Evolutionary conservation across 2,797 vertebrate genomes (phyloP).

Genomic region (Sebastes kiyomatsui): DNA sequence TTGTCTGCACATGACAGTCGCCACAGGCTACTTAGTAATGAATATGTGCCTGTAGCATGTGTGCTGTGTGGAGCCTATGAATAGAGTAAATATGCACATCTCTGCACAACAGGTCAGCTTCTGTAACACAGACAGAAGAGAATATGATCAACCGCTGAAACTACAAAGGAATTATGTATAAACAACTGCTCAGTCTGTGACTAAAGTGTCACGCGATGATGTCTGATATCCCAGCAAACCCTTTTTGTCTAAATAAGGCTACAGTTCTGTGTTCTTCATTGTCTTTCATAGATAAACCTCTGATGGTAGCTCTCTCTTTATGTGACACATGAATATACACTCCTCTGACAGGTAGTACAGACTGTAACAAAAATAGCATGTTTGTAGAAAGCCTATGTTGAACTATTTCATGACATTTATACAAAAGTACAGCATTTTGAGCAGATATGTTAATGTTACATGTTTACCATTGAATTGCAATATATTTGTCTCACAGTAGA

Average conservation of each 20-base stretch:
- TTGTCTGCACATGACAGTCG: conserved; percentile 82
- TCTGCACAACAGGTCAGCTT: conserved; percentile 79
- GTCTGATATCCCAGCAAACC: conserved; percentile 68
- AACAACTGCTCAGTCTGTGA: conserved; percentile 66
- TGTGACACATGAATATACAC: conserved; percentile 69
- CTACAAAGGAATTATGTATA: conserved; percentile 81
- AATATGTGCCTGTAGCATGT: conserved; percentile 82
- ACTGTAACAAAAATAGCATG: conserved; percentile 70
- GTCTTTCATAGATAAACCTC: conserved; percentile 68
- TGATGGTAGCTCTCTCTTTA: conserved; percentile 67
- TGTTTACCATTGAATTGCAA: conserved; percentile 9
- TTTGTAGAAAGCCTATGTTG: conserved; percentile 55
- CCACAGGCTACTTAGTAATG: conserved; percentile 82
- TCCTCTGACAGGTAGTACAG: conserved; percentile 71
- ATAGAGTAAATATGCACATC: conserved; percentile 80
- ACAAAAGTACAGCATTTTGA: conserved; percentile 48
- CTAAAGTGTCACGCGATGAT: conserved; percentile 69
- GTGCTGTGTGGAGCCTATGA: conserved; percentile 70
- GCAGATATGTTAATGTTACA: conserved; percentile 33
- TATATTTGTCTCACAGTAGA: conserved; percentile 7
- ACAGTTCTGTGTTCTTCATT: conserved; percentile 63
- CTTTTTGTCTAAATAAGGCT: conserved; percentile 77
- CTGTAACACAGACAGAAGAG: conserved; percentile 63
- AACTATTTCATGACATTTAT: conserved; percentile 53
- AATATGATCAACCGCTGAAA: conserved; percentile 72